phyloP scores from a whole-genome alignment of 2,113 vertebrate species.

The Tonatia bakeri region DNA sequence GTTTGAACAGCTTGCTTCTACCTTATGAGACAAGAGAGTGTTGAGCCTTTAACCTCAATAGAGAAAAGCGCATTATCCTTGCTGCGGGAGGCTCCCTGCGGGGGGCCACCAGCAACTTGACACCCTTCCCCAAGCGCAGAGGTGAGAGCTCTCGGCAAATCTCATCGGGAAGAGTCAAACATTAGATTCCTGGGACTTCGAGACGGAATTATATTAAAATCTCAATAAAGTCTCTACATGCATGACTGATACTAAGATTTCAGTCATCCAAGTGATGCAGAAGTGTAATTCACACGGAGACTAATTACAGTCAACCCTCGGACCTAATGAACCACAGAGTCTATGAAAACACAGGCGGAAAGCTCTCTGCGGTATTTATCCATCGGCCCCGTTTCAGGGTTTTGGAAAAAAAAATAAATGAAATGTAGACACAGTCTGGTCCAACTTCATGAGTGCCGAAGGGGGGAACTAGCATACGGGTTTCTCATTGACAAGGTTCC shows the following conservation, averaged over 20 bases:
- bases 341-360: conserved; percentile 18
- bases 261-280: background rate
- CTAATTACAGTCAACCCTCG: conserved; percentile 53
- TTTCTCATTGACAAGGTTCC: background rate
- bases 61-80: background rate
- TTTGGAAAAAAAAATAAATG: conserved; percentile 6
- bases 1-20: conserved; percentile 27
- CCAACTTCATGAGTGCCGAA: background rate
- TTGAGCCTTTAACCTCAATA: conserved; percentile 53
- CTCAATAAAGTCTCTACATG: conserved; percentile 31
- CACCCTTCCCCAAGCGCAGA: conserved; percentile 38
- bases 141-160: conserved; percentile 45
- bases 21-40: background rate
- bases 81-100: background rate
- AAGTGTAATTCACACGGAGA: conserved; percentile 38
- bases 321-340: conserved; percentile 16
- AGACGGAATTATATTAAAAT: conserved; percentile 38
- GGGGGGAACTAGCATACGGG: background rate
- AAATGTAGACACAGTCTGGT: background rate
- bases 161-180: conserved; percentile 52
- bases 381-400: background rate
- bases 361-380: background rate
- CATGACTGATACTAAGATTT: conserved; percentile 42
- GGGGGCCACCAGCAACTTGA: background rate
- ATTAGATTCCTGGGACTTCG: conserved; percentile 36